Percentiles rank a stretch among this genome's conserved stretches.
These are phyloP conservation scores for Heliornis fulica DNA, from an alignment of 2,113 vertebrate species.

Conservation along the genomic window DNA sequence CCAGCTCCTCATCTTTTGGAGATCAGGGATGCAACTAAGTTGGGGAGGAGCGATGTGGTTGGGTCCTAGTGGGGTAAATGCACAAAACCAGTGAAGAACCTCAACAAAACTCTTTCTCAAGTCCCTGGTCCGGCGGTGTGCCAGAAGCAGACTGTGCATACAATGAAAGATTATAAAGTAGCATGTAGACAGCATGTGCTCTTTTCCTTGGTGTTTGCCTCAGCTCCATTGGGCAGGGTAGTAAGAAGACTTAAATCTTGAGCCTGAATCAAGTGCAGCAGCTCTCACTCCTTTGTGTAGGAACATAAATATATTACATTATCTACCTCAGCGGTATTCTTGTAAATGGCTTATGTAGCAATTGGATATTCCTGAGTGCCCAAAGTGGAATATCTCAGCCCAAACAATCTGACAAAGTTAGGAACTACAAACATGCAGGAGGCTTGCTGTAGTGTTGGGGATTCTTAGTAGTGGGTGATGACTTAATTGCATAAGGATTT, in stretches of 20 bases:
- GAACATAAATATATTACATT: neutral
- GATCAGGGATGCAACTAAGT: neutral
- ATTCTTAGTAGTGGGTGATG: neutral
- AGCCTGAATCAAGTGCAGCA: neutral
- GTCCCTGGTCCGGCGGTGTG: neutral
- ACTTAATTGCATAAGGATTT: neutral
- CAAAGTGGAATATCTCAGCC: neutral
- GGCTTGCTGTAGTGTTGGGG: neutral
- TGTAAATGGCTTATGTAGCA: neutral
- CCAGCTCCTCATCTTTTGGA: neutral
- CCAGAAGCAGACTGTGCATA: neutral
- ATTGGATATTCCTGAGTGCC: neutral
- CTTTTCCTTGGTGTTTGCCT: neutral
- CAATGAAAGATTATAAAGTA: neutral
- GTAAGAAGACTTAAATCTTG: neutral
- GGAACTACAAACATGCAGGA: neutral
- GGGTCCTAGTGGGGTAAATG: neutral
- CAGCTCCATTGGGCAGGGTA: neutral
- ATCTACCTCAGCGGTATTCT: neutral
- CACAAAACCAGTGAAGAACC: neutral
- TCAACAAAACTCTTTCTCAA: neutral
- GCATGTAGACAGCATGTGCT: neutral
- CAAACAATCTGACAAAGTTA: neutral
- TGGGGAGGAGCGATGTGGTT: neutral
- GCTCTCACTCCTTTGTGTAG: neutral